phyloP scores from a whole-genome alignment of 2,797 vertebrate species.

The Chanos chanos region DNA sequence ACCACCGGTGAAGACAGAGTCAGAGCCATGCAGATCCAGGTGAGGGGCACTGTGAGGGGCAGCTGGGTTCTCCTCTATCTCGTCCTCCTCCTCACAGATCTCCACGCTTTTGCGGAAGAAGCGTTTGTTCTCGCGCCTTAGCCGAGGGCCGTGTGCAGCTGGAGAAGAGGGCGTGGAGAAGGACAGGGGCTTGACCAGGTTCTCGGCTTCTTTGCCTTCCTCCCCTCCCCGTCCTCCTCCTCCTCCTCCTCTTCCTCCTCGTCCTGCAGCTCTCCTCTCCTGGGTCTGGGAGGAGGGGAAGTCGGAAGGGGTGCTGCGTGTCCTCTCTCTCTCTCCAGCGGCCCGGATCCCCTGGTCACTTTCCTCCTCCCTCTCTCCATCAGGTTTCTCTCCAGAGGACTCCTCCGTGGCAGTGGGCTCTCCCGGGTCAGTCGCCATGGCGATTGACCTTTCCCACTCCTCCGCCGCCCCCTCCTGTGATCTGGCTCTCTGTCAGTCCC shows the following conservation, averaged over 20 bases:
- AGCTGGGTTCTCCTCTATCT: constrained; percentile 50
- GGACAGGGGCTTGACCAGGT: constrained; percentile 46
- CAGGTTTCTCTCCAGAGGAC: constrained; percentile 82
- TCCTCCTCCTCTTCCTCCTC: constrained; percentile 36
- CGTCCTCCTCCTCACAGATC: constrained; percentile 80
- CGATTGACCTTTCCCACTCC: constrained; percentile 52
- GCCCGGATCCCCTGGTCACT: constrained; percentile 52
- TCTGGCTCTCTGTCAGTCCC: constrained; percentile 67
- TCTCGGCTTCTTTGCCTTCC: constrained; percentile 39
- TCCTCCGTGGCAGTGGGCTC: constrained; percentile 86
- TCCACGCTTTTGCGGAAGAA: constrained; percentile 91
- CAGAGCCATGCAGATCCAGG: constrained; percentile 61
- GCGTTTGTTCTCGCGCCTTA: constrained; percentile 78
- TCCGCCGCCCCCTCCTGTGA: constrained; percentile 67
- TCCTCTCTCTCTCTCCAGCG: constrained; percentile 67
- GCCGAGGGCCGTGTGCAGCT: constrained; percentile 57
- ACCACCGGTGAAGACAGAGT: constrained; percentile 65
- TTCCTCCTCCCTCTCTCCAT: constrained; percentile 73
- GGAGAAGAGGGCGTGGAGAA: constrained; percentile 58
- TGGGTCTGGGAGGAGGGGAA: constrained; percentile 61
- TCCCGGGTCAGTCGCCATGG: constrained; percentile 90
- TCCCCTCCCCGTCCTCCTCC: constrained; percentile 47
- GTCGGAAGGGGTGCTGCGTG: constrained; percentile 60
- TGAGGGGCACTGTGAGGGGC: constrained; percentile 65
- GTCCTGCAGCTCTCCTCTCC: constrained; percentile 44